Conservation (phyloP, 1,140 invertebrate genomes). For the Mamestra configurata region DNA sequence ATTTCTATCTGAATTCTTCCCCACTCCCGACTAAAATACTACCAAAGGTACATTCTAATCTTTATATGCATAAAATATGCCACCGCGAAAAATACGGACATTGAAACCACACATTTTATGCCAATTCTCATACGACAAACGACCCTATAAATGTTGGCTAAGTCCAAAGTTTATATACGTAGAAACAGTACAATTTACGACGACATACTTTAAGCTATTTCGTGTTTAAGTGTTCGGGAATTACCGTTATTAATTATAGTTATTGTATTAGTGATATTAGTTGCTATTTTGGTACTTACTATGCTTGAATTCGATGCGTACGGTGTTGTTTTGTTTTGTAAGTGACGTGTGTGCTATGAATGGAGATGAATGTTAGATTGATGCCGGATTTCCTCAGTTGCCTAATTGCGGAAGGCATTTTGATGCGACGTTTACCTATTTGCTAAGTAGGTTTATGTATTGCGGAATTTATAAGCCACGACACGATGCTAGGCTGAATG, state of each 20-base stretch:
- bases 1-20: not conserved
- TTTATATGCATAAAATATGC: conserved; percentile 6
- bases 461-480: not conserved
- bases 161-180: not conserved
- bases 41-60: not conserved
- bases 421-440: not conserved
- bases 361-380: not conserved
- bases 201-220: conserved; percentile 8
- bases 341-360: not conserved
- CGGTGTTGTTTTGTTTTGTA: not conserved
- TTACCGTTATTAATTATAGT: conserved; percentile 16
- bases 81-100: conserved; percentile 7
- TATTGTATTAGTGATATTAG: conserved; percentile 9
- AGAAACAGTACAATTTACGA: not conserved
- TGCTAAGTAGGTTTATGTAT: too few species aligned
- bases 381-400: not conserved
- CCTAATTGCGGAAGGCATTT: not conserved
- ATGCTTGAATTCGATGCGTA: not conserved
- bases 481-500: too few species aligned
- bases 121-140: not conserved
- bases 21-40: not conserved
- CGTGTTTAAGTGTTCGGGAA: conserved; percentile 28
- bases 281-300: not conserved
- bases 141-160: not conserved
- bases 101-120: conserved; percentile 2